Conservation (phyloP, 2,797 vertebrate species). For the Ciconia nigra region DNA sequence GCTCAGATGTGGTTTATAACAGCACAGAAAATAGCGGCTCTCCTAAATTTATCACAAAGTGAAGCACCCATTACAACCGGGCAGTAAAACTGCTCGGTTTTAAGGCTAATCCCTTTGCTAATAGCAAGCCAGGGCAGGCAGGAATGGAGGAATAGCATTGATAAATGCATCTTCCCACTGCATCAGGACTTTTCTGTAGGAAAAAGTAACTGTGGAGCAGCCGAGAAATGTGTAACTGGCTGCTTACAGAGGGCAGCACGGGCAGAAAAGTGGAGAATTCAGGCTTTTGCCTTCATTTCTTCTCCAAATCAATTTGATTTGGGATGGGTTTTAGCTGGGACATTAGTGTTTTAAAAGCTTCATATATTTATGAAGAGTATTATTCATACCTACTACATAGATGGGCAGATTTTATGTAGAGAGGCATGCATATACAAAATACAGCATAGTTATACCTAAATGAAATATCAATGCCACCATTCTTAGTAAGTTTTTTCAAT, state of each 20-base stretch:
- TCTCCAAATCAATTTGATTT: not conserved
- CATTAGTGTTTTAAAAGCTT: not conserved
- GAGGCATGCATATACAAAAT: rapidly evolving
- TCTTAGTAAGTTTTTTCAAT: not conserved
- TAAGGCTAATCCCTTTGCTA: not conserved
- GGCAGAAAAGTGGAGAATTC: not conserved
- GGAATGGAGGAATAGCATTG: rapidly evolving
- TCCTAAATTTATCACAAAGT: not conserved
- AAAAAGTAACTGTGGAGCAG: not conserved
- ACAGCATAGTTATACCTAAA: not conserved
- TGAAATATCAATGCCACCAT: not conserved
- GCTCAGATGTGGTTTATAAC: not conserved
- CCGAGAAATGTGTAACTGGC: rapidly evolving
- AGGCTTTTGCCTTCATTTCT: not conserved
- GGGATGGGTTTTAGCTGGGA: not conserved
- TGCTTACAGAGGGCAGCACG: rapidly evolving
- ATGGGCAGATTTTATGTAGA: not conserved
- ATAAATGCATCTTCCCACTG: not conserved
- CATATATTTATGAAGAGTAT: not conserved
- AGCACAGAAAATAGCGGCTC: not conserved
- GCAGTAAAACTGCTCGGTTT: not conserved
- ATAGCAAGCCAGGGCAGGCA: not conserved
- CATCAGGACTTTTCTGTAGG: not conserved
- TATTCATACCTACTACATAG: not conserved
- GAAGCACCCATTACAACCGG: rapidly evolving